Percentiles rank a stretch among this genome's conserved stretches.
These are phyloP conservation scores for Ameiurus melas DNA, from an alignment of 2,113 vertebrate genomes.

Conservation along the genomic window DNA sequence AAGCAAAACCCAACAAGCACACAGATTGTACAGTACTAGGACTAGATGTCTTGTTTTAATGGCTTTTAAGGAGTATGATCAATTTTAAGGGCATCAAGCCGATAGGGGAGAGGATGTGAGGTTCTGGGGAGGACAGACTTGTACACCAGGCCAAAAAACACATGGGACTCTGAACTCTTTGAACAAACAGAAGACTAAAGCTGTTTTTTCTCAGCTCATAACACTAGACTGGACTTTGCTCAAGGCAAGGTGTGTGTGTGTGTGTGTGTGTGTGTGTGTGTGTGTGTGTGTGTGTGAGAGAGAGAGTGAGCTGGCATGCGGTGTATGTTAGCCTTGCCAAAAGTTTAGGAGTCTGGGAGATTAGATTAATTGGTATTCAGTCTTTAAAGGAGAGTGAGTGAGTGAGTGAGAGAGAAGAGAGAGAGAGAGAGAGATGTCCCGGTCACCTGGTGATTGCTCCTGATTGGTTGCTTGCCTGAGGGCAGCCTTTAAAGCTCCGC, in stretches of 20 bases:
- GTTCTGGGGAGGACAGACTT: background rate
- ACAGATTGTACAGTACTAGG: background rate
- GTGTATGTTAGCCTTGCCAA: background rate
- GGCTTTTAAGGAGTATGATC: background rate
- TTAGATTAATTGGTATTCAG: constrained; percentile 43
- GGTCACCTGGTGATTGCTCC: constrained; percentile 38
- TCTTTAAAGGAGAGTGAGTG: background rate
- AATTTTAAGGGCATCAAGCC: background rate
- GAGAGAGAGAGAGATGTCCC: constrained; percentile 20
- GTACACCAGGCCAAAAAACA: background rate
- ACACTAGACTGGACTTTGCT: constrained; percentile 49
- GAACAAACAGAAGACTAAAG: background rate
- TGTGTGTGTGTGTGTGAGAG: background rate
- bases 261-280: background rate
- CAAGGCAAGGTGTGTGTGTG: background rate
- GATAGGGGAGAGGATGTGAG: background rate
- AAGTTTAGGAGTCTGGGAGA: constrained; percentile 20
- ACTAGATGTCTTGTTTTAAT: background rate
- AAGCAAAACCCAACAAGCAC: background rate
- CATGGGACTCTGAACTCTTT: background rate
- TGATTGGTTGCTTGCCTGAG: constrained; percentile 46
- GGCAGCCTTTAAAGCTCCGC: constrained; percentile 42
- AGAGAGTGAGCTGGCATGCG: background rate
- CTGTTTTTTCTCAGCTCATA: background rate
- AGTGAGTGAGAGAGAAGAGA: background rate